Evolutionary conservation across 2,113 vertebrate species (phyloP), one percentile per base, ranked within the genome.

Genomic region (Colossoma macropomum): DNA sequence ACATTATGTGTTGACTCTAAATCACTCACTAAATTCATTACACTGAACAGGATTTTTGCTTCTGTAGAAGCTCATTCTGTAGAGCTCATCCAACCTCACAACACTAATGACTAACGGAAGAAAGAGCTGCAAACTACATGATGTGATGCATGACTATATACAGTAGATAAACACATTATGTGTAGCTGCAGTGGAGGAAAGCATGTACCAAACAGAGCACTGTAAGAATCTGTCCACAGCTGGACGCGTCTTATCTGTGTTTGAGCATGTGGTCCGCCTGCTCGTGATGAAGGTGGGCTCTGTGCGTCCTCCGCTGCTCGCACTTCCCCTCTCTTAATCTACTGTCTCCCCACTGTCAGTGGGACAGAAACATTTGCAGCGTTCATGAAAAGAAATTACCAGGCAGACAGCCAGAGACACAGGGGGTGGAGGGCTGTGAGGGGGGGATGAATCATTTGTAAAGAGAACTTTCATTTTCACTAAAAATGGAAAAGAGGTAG

Each of bases 271-370:
- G 72, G 74, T 75, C 80, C n/a, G 72, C 27, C 52, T 48, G 48
- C 68, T 41, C 17, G 19, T 27, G 48, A 45, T 41, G 60, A 85
- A 80, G 66, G 72, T 65, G 19, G 66, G 62, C 41, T 76, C 52
- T 21, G 30, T 54, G 34, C 38, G 79, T 81, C 65, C 77, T 82
- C 80, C 72, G 69, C 72, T 66, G 72, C 82, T 62, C 60, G 63
- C 83, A 74, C 77, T 84, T 81, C 68, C 66, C 41, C 54, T 77
- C 76, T 84, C 86, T 84, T 87, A 86, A 85, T 88, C 85, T 77
- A 19, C 82, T 76, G 81, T 88, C 83, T 85, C 75, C 71, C 80
- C 71, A 73, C 76, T 83, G 86, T 87, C 86, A 86, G 77, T 84
- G 59, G 38, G 80, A 85, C 71, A 82, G 86, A 85, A 88, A 82